Base-by-base conservation (phyloP, 30 jellyfish, hydroid and myxozoan genomes). In the Turritopsis rubra region DNA sequence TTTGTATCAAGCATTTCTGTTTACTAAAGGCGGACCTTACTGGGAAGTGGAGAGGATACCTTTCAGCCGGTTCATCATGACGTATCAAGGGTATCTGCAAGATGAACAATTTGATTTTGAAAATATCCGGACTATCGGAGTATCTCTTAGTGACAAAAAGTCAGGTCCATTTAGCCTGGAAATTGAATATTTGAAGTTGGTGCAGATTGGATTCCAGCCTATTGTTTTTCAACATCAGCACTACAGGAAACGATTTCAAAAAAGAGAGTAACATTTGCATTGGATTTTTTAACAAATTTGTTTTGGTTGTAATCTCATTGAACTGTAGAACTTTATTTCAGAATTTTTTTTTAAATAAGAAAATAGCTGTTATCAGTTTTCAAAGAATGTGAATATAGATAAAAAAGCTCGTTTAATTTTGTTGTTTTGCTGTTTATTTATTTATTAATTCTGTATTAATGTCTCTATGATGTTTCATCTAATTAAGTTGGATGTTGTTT, bases 31-130 rank as follows among this genome's bases (percentile, higher is more conserved):
- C 18, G 99, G 99, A 24, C 99, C 99, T 21, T 75, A 88, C 82
- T 94, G 99, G 99, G 99, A 94, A 80, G 91, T 94, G 52, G 75
- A 89, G 21, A 88, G 99, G 81, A 85, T 94, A 28, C 96, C 99
- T 94, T 73, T 89, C 75, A 41, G 81, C 79, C 76, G 88, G 66
- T 94, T 94, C 90, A 53, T 88, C 24, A 84, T 84, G 81, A 94
- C 99, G 21, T 85, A 81, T 78, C 94, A 94, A 65, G 99, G 99
- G 8, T 94, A 81, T 73, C 54, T 89, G 25, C 99, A 94, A 81
- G 99, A 94, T 83, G 79, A 54, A 65, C 99, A 94, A 81, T 72
- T 84, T 20, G 88, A 85, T 21, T 94, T 94, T 54, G 60, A 73
- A 29, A 88, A 89, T 26, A 86, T 94, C 21, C 52, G 86, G 22